Percentiles rank a stretch among this genome's conserved stretches.
These are phyloP conservation scores for Schizaphis graminum DNA, from an alignment of 2,888 invertebrate species.

Conservation along the genomic window DNA sequence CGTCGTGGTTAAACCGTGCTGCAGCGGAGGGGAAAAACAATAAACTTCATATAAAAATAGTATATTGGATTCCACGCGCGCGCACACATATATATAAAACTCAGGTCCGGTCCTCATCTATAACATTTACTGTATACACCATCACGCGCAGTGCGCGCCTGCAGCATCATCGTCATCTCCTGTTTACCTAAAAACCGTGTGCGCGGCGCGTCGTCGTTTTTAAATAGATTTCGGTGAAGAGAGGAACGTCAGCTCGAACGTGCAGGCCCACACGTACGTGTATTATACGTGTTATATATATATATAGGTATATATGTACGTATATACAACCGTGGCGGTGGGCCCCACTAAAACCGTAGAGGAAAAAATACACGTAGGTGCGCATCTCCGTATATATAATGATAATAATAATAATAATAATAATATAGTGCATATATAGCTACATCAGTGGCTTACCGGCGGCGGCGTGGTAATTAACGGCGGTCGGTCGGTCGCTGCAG, in stretches of 20 bases:
- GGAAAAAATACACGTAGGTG: constrained; percentile 18
- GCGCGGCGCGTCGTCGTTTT: constrained; percentile 44
- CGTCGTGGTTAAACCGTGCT: too few species aligned
- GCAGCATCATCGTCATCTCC: constrained; percentile 29
- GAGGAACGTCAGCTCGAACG: not conserved
- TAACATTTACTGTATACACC: not conserved
- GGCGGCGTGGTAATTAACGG: constrained; percentile 9
- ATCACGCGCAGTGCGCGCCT: not conserved
- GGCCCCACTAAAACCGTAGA: not conserved
- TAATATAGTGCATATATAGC: not conserved
- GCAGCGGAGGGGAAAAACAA: constrained; percentile 10
- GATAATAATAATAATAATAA: not conserved
- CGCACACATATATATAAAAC: not conserved
- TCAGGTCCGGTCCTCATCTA: not conserved
- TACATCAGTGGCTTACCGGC: not conserved
- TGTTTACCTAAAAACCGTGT: constrained; percentile 62
- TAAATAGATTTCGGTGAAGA: constrained; percentile 50
- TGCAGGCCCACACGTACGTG: constrained; percentile 28
- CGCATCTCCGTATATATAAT: not conserved
- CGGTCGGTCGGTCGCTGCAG: constrained; percentile 10
- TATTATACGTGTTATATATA: not conserved
- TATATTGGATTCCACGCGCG: constrained; percentile 35
- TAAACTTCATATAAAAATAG: constrained; percentile 59
- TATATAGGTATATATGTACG: too few species aligned
- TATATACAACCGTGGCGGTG: not conserved